Conservation (phyloP, 2,888 invertebrate genomes). For the Antitype chi region DNA sequence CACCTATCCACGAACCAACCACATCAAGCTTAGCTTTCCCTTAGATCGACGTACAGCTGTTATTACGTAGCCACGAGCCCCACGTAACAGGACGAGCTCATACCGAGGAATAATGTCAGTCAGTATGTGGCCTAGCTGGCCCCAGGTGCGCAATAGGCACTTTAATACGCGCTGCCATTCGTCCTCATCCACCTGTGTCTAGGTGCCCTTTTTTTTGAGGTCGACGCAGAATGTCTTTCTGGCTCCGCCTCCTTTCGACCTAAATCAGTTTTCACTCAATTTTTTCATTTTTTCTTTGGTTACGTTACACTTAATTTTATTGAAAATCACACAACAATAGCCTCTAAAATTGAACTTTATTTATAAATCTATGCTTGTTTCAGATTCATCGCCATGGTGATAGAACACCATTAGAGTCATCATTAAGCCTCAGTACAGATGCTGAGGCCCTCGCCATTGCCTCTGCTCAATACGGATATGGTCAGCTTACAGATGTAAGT, state of each 20-base stretch:
- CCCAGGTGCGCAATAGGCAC: neutral
- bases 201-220: neutral
- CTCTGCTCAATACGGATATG: conserved; percentile 52
- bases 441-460: neutral
- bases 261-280: neutral
- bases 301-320: neutral
- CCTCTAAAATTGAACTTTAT: neutral
- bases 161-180: neutral
- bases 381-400: conserved; percentile 57
- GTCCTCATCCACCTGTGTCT: neutral
- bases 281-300: neutral
- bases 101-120: neutral
- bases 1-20: too few species aligned
- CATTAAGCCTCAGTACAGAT: conserved; percentile 19
- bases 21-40: too few species aligned
- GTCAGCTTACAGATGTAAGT: conserved; percentile 60
- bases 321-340: neutral
- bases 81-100: too few species aligned
- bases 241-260: neutral
- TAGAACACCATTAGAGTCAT: conserved; percentile 43
- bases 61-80: too few species aligned
- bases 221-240: neutral
- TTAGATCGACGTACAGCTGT: too few species aligned
- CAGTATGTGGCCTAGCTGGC: neutral
- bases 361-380: neutral